These are phyloP conservation scores for Lysiphlebus fabarum DNA, from an alignment of 1,140 invertebrate species.

Conservation along the genomic window DNA sequence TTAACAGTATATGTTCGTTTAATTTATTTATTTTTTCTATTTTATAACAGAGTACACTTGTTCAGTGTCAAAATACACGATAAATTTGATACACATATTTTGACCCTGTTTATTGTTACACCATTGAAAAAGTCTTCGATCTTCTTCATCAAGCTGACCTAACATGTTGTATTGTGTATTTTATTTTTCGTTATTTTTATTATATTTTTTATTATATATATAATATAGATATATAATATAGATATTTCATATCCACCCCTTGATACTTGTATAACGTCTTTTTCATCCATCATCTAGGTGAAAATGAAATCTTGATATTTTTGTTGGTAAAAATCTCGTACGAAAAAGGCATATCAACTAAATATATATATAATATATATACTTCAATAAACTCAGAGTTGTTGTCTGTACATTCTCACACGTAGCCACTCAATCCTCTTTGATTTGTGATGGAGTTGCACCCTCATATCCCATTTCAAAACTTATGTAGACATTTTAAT, in stretches of 20 bases:
- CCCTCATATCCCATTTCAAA: neutral
- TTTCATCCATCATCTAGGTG: conserved; percentile 5
- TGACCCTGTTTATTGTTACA: too few relatives aligned
- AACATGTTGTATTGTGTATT: neutral
- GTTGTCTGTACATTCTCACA: conserved; percentile 20
- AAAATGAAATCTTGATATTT: conserved; percentile 7
- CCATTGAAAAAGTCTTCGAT: conserved; percentile 9
- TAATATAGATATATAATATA: too few relatives aligned
- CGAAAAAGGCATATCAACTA: neutral
- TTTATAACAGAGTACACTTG: neutral
- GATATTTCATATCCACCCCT: too few relatives aligned
- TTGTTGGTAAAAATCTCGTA: conserved; percentile 7
- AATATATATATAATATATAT: neutral
- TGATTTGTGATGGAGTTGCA: conserved; percentile 21
- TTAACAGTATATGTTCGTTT: neutral
- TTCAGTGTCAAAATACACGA: neutral
- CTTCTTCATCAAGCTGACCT: conserved; percentile 4
- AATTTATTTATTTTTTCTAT: neutral
- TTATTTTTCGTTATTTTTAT: neutral
- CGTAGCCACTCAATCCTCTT: conserved; percentile 23
- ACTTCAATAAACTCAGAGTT: too few relatives aligned
- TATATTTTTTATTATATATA: too few relatives aligned
- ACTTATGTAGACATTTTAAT: neutral
- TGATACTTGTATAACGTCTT: too few relatives aligned
- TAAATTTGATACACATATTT: neutral